phyloP scores from a whole-genome alignment of 1,140 invertebrate genomes.

The Harlomillsia oculata region DNA sequence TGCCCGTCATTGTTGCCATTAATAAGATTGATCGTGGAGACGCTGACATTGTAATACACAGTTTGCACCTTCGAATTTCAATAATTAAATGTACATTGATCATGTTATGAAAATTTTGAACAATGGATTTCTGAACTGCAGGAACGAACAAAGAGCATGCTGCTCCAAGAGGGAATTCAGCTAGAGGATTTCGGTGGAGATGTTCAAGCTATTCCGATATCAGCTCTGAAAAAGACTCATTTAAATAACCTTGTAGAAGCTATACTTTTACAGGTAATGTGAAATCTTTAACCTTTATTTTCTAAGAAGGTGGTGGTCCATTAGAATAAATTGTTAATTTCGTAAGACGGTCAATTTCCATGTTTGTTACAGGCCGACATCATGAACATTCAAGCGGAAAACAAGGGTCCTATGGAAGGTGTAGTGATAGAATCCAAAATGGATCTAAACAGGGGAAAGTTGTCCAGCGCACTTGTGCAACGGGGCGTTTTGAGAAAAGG shows the following conservation, averaged over 20 bases:
- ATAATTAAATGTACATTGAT: conserved; percentile 16
- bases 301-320: no score
- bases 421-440: conserved; percentile 77
- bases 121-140: conserved; percentile 40
- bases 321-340: no score
- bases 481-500: conserved; percentile 80
- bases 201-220: conserved; percentile 81
- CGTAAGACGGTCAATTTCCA: no score
- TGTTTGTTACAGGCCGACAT: conserved; percentile 61
- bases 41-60: conserved; percentile 62
- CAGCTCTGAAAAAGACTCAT: conserved; percentile 75
- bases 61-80: conserved; percentile 25
- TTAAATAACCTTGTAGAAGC: conserved; percentile 73
- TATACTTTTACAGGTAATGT: conserved; percentile 50
- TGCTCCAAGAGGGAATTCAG: conserved; percentile 65
- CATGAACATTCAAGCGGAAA: conserved; percentile 72
- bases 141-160: conserved; percentile 62
- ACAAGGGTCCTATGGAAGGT: conserved; percentile 74
- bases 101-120: neutral
- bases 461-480: conserved; percentile 73
- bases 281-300: no score
- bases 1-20: conserved; percentile 94
- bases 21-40: conserved; percentile 95
- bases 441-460: conserved; percentile 63
- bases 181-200: conserved; percentile 87